Percentiles rank a stretch among this genome's conserved stretches.
phyloP scores from a whole-genome alignment of 2,797 vertebrate genomes.

The Macropodus opercularis region DNA sequence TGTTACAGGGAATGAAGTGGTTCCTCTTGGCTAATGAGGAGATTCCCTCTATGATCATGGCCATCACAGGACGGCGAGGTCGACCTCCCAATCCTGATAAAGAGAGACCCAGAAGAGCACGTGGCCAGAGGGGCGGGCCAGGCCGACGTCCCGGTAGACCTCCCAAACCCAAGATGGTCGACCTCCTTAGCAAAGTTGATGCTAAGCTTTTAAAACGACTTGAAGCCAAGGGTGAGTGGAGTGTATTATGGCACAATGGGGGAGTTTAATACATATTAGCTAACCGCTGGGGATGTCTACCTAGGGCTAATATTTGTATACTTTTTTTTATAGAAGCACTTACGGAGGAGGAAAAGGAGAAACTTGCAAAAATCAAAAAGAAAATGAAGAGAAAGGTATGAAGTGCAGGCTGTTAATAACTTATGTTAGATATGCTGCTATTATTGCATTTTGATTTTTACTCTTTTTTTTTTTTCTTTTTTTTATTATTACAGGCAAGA shows the following conservation, averaged over 20 bases:
- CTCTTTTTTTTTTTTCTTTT: slow-evolving; percentile 23
- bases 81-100: slow-evolving; percentile 94
- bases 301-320: background rate
- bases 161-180: slow-evolving; percentile 89
- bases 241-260: background rate
- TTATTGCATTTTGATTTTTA: slow-evolving; percentile 15
- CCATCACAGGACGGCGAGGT: slow-evolving; percentile 94
- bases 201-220: slow-evolving; percentile 87
- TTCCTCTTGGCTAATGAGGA: slow-evolving; percentile 90
- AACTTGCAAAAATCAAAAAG: slow-evolving; percentile 93
- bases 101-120: slow-evolving; percentile 74
- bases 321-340: slow-evolving; percentile 83
- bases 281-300: background rate
- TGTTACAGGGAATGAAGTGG: slow-evolving; percentile 89
- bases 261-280: background rate
- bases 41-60: slow-evolving; percentile 95
- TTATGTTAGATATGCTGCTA: background rate
- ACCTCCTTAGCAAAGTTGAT: slow-evolving; percentile 91
- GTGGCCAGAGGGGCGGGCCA: slow-evolving; percentile 73
- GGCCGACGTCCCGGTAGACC: slow-evolving; percentile 91
- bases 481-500: slow-evolving; percentile 83
- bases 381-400: slow-evolving; percentile 93
- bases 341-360: slow-evolving; percentile 92
- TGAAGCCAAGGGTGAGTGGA: slow-evolving; percentile 87
- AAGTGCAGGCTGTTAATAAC: background rate